phyloP scores from a whole-genome alignment of 2,113 vertebrate genomes.

The Suncus etruscus region DNA sequence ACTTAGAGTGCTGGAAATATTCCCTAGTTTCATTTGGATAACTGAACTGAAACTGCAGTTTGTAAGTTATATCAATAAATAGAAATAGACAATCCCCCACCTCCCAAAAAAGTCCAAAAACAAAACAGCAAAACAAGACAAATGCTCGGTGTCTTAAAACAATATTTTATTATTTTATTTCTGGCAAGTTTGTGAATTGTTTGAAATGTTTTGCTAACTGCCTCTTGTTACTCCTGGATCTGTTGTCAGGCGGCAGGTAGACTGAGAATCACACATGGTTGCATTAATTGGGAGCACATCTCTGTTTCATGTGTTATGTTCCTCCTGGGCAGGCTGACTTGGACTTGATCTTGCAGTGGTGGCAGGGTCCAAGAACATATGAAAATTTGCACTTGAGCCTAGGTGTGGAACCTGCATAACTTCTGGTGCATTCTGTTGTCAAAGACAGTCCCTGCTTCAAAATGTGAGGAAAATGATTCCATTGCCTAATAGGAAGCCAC shows the following conservation, averaged over 20 bases:
- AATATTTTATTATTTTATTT: neutral
- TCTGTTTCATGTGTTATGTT: neutral
- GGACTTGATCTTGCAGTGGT: neutral
- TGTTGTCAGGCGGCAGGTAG: neutral
- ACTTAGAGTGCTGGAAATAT: neutral
- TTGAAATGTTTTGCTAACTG: neutral
- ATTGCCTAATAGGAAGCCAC: neutral
- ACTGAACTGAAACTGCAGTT: neutral
- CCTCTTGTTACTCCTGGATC: neutral
- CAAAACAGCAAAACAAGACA: no score
- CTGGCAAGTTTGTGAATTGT: neutral
- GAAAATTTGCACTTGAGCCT: neutral
- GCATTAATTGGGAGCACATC: neutral
- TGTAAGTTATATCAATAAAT: neutral
- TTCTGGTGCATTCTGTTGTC: neutral
- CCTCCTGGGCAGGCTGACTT: neutral
- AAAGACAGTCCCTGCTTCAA: neutral
- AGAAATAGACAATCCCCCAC: neutral
- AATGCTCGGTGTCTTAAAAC: neutral
- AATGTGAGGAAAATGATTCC: no score
- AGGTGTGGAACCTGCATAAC: neutral
- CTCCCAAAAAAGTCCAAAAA: no score
- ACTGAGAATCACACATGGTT: no score
- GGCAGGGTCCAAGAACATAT: neutral
- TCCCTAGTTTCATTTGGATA: slow-evolving; percentile 11